phyloP scores from a whole-genome alignment of 37 sponge, comb jelly and placozoan species.

The Spongilla lacustris region DNA sequence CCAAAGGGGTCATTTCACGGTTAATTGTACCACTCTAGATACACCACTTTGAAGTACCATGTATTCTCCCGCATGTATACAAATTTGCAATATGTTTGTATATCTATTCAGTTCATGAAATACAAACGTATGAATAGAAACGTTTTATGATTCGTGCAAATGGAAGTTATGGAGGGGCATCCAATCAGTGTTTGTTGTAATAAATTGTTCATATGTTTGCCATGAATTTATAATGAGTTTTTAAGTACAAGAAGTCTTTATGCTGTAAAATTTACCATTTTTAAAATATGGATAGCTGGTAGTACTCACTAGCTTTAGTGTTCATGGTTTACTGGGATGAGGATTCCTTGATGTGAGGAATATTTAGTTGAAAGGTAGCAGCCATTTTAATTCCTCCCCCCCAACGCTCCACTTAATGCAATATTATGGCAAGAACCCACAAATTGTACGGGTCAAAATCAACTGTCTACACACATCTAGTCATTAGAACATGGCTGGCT shows the following conservation, averaged over 20 bases:
- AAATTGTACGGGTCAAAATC: constrained; percentile 1
- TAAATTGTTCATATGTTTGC: not conserved
- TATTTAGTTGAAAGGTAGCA: not conserved
- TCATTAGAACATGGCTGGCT: not conserved
- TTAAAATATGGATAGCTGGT: not conserved
- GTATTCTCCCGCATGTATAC: not conserved
- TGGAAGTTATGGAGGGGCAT: not conserved
- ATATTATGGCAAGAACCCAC: constrained; percentile 1
- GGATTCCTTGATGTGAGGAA: not conserved
- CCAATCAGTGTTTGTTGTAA: not conserved
- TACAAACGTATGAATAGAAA: not conserved
- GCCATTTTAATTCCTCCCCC: not conserved
- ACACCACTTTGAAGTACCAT: not conserved
- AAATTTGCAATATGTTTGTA: not conserved
- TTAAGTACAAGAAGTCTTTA: not conserved
- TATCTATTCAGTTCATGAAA: not conserved
- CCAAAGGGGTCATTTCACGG: not conserved
- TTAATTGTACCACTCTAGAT: not conserved
- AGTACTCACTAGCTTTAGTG: not conserved
- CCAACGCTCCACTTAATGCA: not conserved
- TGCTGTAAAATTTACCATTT: not conserved
- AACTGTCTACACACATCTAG: not conserved
- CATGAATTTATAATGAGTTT: not conserved
- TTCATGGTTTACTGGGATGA: not conserved
- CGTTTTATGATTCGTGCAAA: not conserved